These are phyloP conservation scores for Plebejus argus DNA, from an alignment of 2,888 invertebrate genomes.

Conservation along the genomic window DNA sequence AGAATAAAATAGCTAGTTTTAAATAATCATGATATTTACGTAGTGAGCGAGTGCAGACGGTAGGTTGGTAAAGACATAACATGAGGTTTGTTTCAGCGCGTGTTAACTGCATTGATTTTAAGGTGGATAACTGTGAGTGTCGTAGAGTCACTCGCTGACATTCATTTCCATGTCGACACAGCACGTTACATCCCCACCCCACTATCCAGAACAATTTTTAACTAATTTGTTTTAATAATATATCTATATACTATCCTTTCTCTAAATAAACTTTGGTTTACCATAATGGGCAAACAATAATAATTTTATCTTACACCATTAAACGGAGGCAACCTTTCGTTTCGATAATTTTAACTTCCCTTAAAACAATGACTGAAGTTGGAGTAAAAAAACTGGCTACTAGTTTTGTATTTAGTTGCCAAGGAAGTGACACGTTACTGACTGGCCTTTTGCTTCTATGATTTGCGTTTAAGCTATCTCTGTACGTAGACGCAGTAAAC, in stretches of 20 bases:
- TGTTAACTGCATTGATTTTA: conserved; percentile 82
- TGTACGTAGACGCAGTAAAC: conserved; percentile 33
- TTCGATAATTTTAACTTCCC: neutral
- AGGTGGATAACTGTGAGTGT: conserved; percentile 82
- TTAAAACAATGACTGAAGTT: neutral
- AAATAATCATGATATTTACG: conserved; percentile 25
- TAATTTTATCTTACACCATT: neutral
- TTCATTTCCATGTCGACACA: conserved; percentile 75
- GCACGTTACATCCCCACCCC: conserved; percentile 65
- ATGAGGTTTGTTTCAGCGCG: conserved; percentile 80
- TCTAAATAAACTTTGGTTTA: conserved; percentile 19
- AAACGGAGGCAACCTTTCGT: neutral
- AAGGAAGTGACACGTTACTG: conserved; percentile 34
- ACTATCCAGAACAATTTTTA: conserved; percentile 63
- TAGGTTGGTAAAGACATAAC: conserved; percentile 70
- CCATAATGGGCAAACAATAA: neutral
- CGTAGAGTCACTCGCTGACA: conserved; percentile 74
- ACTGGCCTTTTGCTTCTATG: conserved; percentile 34
- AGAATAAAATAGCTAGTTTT: conserved; percentile 18
- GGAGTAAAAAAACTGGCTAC: conserved; percentile 27
- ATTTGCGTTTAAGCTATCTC: conserved; percentile 34
- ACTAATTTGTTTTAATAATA: conserved; percentile 21
- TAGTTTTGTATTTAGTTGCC: conserved; percentile 29
- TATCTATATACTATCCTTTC: conserved; percentile 22
- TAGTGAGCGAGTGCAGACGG: conserved; percentile 42